Evolutionary conservation across 2,113 vertebrate species (phyloP).

Genomic region (Isichthys henryi): DNA sequence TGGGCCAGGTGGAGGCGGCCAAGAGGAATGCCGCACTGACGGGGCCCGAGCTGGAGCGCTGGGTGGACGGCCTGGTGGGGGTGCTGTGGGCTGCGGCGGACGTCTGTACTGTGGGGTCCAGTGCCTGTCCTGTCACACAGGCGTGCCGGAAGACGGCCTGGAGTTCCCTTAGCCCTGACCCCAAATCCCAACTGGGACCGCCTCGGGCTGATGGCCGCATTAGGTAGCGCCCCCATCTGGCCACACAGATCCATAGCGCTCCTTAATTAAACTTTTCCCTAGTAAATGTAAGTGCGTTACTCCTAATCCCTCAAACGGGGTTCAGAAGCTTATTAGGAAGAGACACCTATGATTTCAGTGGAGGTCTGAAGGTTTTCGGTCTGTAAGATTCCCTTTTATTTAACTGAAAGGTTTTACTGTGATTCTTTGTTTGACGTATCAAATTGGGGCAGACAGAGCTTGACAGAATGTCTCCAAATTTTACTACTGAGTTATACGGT

Average conservation of each 20-base stretch:
- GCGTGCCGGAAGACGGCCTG: slow-evolving; percentile 81
- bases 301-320: slow-evolving; percentile 4
- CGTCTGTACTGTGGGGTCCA: slow-evolving; percentile 70
- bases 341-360: neutral
- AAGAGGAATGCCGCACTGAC: slow-evolving; percentile 69
- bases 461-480: slow-evolving; percentile 36
- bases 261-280: slow-evolving; percentile 6
- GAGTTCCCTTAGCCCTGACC: slow-evolving; percentile 93
- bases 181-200: slow-evolving; percentile 81
- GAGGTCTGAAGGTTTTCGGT: neutral
- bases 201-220: slow-evolving; percentile 78
- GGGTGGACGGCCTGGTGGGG: slow-evolving; percentile 79
- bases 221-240: slow-evolving; percentile 78
- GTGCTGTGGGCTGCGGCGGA: slow-evolving; percentile 82
- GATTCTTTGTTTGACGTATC: slow-evolving; percentile 26
- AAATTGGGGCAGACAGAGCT: neutral
- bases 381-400: slow-evolving; percentile 17
- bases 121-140: slow-evolving; percentile 81
- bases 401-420: slow-evolving; percentile 13
- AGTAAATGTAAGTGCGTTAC: slow-evolving; percentile 12
- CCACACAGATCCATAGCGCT: slow-evolving; percentile 41
- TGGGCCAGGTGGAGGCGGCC: slow-evolving; percentile 74
- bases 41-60: slow-evolving; percentile 70
- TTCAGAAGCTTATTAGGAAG: neutral
- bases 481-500: slow-evolving; percentile 41